Base-by-base conservation (phyloP, 2,113 vertebrate genomes). In the Campylomormyrus numenius region DNA sequence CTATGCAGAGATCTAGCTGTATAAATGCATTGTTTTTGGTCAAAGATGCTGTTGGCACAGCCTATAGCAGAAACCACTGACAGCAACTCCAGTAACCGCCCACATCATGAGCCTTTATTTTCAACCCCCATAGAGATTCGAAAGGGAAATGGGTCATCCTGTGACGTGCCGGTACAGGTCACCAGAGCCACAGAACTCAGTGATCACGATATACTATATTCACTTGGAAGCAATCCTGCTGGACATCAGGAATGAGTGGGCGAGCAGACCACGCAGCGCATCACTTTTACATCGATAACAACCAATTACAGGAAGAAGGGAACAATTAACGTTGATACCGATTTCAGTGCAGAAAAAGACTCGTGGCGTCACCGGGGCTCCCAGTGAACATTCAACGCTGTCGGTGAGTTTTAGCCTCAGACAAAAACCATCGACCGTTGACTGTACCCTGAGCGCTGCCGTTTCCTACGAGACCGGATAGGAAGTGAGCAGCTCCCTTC, bases 371-470 rank as follows among this genome's bases (percentile, higher is more conserved):
- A 15, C 21, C n/a, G 83, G 83, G 96, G 95, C 94, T 95, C 96
- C 95, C 95, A 95, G 96, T 90, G 96, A 98, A 98, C 97, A 98
- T 98, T 98, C 97, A 98, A 98, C 97, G 97, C 97, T 98, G 97
- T 98, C 97, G 97, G 97, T 98, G 97, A 98, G 97, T 98, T 98
- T 98, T 95, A 93, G 94, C 94, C 95, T 92, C 93, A 94, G 94
- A 94, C 94, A 95, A 94, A 98, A 99, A 99, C 98, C 98, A 99
- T 98, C 97, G 97, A 98, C 96, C 98, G 98, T 99, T 99, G 98
- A 98, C 96, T 99, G 98, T 99, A 98, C 98, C 98, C 97, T 96
- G 97, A 97, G 98, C 95, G 96, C 95, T 94, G 92, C 97, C 96
- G 94, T 10, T 49, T 62, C 21, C 6, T 92, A 92, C 15, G 35